Base-by-base conservation (phyloP, 2,113 vertebrate species). In the Callorhinus ursinus region DNA sequence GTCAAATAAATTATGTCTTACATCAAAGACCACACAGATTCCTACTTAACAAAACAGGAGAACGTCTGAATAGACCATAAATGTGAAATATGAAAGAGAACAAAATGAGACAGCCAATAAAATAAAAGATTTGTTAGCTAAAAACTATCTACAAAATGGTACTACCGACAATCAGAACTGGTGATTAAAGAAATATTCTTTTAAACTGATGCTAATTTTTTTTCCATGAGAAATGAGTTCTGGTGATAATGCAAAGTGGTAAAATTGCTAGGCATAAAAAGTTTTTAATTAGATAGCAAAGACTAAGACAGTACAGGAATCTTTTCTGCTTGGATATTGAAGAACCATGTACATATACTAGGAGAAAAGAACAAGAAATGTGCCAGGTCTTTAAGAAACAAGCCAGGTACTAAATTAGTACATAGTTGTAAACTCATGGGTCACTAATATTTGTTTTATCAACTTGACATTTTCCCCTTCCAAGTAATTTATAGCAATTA, bases 71-170 rank as follows among this genome's bases (percentile, higher is more conserved):
- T 98, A 96, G 98, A 98, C 99, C 99, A 99, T 99, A 99, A 99
- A 99, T 98, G 98, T 99, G 99, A 99, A 99, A 99, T 99, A 99
- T 99, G 99, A 99, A 99, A 98, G 96, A 98, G 98, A 98, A 98
- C 98, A 99, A 99, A 99, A 99, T 99, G 99, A 99, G 99, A 99
- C 99, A 99, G 99, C 99, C 99, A 99, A 99, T 99, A 99, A 99
- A 99, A 99, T 98, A 94, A 97, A 98, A 99, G 99, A 99, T 99
- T 99, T 99, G 99, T 99, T 99, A 99, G 98, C 99, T 98, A 98
- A 97, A 98, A 99, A 98, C 98, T 98, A 98, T 98, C 98, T 98
- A 95, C 98, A 98, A 98, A 99, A 99, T 98, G 99, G 98, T 98
- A 97, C 98, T 99, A 97, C 98, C 98, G 98, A 99, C 98, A 98